phyloP scores from a whole-genome alignment of 2,888 invertebrate species.

The Neelides folsomi region DNA sequence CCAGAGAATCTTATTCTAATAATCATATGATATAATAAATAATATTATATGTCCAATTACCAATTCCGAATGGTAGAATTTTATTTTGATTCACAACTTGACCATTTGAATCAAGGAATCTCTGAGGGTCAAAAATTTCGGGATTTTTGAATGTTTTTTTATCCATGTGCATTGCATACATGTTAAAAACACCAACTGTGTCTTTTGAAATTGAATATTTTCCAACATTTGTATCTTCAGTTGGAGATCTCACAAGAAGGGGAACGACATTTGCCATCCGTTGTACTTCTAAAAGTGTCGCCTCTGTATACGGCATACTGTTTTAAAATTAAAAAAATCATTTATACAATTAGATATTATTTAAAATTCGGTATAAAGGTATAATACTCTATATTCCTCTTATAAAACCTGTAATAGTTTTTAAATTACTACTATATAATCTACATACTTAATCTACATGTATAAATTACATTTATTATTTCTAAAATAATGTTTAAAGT shows the following conservation, averaged over 20 bases:
- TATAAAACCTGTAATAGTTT: too few relatives aligned
- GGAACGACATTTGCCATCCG: slow-evolving; percentile 24
- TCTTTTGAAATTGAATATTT: slow-evolving; percentile 17
- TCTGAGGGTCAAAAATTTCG: slow-evolving; percentile 14
- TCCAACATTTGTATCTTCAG: slow-evolving; percentile 10
- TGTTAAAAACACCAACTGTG: slow-evolving; percentile 16
- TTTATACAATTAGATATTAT: too few relatives aligned
- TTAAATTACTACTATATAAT: too few relatives aligned
- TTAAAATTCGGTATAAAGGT: too few relatives aligned
- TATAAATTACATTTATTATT: too few relatives aligned
- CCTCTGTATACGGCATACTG: slow-evolving; percentile 28
- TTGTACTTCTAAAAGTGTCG: slow-evolving; percentile 22
- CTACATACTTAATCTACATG: too few relatives aligned
- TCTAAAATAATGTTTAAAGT: too few relatives aligned
- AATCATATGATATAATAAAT: too few relatives aligned
- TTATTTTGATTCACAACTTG: slow-evolving; percentile 20
- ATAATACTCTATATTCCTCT: too few relatives aligned
- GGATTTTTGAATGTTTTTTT: slow-evolving; percentile 15
- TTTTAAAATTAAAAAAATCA: too few relatives aligned
- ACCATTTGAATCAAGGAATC: slow-evolving; percentile 13
- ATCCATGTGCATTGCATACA: slow-evolving; percentile 15
- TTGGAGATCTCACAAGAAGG: slow-evolving; percentile 13
- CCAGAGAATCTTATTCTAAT: too few relatives aligned
- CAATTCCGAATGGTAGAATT: slow-evolving; percentile 22
- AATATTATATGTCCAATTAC: too few relatives aligned